Evolutionary conservation across 2,113 vertebrate species (phyloP).

Genomic region (Ginglymostoma cirratum): DNA sequence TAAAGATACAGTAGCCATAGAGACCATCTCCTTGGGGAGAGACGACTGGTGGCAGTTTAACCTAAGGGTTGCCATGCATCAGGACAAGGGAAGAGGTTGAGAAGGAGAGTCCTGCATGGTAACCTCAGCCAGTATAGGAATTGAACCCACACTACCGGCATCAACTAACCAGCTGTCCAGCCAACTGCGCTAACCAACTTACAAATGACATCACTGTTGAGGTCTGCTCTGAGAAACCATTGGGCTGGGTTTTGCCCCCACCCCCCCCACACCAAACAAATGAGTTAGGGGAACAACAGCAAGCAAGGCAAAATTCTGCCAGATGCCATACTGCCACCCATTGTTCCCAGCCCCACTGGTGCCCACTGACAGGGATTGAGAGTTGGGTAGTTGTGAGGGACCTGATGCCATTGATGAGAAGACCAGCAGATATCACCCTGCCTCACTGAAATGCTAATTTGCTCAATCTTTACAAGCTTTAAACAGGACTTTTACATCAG

Average conservation of each 20-base stretch:
- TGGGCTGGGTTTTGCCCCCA: background rate
- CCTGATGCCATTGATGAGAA: no score
- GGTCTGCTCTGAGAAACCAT: background rate
- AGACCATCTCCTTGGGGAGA: no score
- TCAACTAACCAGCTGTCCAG: no score
- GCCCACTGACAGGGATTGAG: background rate
- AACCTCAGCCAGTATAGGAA: no score
- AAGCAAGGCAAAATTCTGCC: background rate
- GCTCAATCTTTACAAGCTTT: background rate
- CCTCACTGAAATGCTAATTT: background rate
- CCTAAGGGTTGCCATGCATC: no score
- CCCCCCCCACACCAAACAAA: background rate
- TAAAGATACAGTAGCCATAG: no score
- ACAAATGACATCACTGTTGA: background rate
- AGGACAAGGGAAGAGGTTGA: no score
- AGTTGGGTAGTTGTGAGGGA: background rate
- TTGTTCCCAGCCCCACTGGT: background rate
- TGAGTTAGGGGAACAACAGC: background rate
- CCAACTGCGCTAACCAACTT: no score
- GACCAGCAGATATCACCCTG: background rate
- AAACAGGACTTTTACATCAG: background rate
- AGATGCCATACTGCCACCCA: background rate
- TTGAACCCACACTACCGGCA: no score
- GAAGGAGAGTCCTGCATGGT: no score
- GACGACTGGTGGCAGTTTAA: no score